Percentiles rank a stretch among this genome's conserved stretches.
phyloP scores from a whole-genome alignment of 2,797 vertebrate species.

The Crypturellus tataupa region DNA sequence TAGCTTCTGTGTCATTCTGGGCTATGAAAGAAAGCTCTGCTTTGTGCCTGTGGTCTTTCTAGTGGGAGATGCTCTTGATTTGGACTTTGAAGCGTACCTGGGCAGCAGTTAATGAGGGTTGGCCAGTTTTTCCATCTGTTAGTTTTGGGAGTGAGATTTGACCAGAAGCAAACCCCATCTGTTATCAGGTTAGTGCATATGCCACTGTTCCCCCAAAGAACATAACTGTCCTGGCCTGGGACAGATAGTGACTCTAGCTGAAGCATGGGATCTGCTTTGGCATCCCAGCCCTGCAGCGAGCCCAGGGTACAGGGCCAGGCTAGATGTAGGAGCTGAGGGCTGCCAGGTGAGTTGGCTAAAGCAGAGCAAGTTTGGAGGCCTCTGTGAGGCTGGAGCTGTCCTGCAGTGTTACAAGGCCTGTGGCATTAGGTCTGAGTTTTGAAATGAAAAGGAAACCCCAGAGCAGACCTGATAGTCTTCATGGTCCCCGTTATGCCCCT shows the following conservation, averaged over 20 bases:
- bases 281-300: not conserved
- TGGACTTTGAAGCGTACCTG: not conserved
- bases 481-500: no score
- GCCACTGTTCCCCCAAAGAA: accelerated
- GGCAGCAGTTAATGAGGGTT: accelerated
- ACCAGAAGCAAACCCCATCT: accelerated
- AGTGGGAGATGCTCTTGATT: not conserved
- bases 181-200: not conserved
- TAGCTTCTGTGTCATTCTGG: no score
- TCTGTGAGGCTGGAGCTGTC: not conserved
- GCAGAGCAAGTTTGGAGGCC: not conserved
- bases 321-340: not conserved
- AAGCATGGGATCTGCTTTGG: accelerated
- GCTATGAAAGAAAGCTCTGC: no score
- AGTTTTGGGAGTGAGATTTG: accelerated
- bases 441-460: not conserved
- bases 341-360: not conserved
- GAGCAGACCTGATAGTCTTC: not conserved
- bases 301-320: no score
- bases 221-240: not conserved
- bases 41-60: not conserved
- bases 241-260: not conserved
- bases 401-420: not conserved
- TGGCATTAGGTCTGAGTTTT: not conserved
- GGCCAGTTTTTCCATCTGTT: accelerated